phyloP scores from a whole-genome alignment of 64 coral and sea anemone genomes.

The Porites australiensis region DNA sequence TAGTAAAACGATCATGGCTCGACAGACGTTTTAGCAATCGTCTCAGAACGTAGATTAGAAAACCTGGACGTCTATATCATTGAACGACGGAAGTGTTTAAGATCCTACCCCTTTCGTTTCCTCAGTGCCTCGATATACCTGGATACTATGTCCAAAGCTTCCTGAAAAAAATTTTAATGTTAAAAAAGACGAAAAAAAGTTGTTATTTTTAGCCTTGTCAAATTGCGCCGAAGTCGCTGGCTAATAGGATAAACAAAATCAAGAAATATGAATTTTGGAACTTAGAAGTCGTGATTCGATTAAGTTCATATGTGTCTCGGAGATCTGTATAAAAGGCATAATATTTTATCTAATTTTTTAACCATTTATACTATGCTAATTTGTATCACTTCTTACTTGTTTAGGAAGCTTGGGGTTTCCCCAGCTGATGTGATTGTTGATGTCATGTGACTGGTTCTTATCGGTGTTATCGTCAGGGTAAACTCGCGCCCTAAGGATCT shows the following conservation, averaged over 20 bases:
- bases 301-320: too few species aligned
- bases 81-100: background rate
- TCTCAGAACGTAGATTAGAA: too few species aligned
- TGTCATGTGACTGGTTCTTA: conserved; percentile 24
- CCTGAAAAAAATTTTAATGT: conserved; percentile 6
- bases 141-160: conserved; percentile 42
- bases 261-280: too few species aligned
- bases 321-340: too few species aligned
- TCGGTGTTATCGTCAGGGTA: conserved; percentile 55
- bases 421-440: conserved; percentile 58
- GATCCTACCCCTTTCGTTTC: conserved; percentile 49
- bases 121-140: conserved; percentile 43
- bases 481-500: conserved; percentile 34
- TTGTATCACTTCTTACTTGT: conserved; percentile 1
- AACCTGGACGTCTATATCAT: background rate
- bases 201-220: background rate
- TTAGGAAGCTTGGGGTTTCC: conserved; percentile 50
- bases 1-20: too few species aligned
- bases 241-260: too few species aligned
- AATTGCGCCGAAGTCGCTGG: background rate
- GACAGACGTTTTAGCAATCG: too few species aligned
- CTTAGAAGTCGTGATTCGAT: too few species aligned
- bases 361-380: too few species aligned
- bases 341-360: too few species aligned
- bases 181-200: background rate